Evolutionary conservation across 2,113 vertebrate genomes (phyloP).

Genomic region (Catharus minimus): DNA sequence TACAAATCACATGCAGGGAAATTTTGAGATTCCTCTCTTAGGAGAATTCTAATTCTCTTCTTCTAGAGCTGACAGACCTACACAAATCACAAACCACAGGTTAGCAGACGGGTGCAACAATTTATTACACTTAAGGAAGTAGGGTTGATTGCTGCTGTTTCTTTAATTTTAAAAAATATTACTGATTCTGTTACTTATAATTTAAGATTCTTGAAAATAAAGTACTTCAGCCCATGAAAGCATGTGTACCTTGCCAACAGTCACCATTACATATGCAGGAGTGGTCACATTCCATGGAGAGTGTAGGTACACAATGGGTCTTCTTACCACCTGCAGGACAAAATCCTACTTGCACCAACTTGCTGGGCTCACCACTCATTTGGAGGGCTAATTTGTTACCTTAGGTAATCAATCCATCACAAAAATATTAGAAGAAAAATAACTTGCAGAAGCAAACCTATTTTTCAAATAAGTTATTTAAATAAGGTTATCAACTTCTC

Average conservation of each 20-base stretch:
- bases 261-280: neutral
- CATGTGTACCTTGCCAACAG: neutral
- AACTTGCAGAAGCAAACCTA: neutral
- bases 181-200: neutral
- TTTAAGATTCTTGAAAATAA: neutral
- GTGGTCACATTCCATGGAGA: neutral
- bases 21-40: neutral
- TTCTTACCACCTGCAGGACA: constrained; percentile 51
- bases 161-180: neutral
- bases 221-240: neutral
- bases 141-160: neutral
- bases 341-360: neutral
- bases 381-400: too few species aligned
- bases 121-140: neutral
- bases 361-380: too few species aligned
- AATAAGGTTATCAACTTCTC: neutral
- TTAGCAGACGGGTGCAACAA: neutral
- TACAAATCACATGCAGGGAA: neutral
- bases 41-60: neutral
- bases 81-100: neutral
- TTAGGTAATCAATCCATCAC: neutral
- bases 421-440: neutral
- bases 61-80: neutral
- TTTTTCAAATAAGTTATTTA: neutral
- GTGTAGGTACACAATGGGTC: neutral